Evolutionary conservation across 2,888 invertebrate species (phyloP).

Genomic region (Cynaeus angustus): DNA sequence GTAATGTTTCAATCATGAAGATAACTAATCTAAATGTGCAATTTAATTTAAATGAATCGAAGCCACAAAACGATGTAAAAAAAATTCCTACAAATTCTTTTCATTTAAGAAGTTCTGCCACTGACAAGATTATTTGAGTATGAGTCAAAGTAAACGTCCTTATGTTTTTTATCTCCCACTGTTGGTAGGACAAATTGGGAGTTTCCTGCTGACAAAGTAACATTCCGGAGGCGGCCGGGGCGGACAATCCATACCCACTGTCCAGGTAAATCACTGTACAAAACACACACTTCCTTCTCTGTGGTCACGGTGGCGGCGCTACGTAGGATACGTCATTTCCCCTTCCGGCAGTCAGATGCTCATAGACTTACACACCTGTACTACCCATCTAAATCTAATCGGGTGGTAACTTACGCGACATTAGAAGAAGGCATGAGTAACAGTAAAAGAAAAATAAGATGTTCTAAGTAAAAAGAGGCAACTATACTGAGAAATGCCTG

Average conservation of each 20-base stretch:
- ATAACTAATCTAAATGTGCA: slow-evolving; percentile 7
- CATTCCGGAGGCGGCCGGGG: slow-evolving; percentile 36
- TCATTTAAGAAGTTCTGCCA: background rate
- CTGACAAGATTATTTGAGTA: no score
- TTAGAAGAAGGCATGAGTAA: background rate
- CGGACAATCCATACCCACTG: slow-evolving; percentile 36
- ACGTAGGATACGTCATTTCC: slow-evolving; percentile 54
- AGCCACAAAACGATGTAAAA: no score
- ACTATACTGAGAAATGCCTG: background rate
- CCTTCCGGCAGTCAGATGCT: slow-evolving; percentile 49
- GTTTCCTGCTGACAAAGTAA: slow-evolving; percentile 36
- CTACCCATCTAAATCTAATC: slow-evolving; percentile 12
- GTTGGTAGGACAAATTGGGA: slow-evolving; percentile 30
- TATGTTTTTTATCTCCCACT: background rate
- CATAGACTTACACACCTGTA: slow-evolving; percentile 48
- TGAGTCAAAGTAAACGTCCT: slow-evolving; percentile 18
- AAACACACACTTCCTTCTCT: slow-evolving; percentile 65
- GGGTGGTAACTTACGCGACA: background rate
- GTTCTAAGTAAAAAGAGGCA: background rate
- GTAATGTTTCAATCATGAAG: slow-evolving; percentile 14
- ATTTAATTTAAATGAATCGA: background rate
- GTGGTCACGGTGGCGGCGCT: slow-evolving; percentile 67
- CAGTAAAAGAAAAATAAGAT: background rate
- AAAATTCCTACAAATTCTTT: no score
- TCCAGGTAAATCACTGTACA: slow-evolving; percentile 65